Evolutionary conservation across 2,113 vertebrate genomes (phyloP).

Genomic region (Eudyptes chrysolophus): DNA sequence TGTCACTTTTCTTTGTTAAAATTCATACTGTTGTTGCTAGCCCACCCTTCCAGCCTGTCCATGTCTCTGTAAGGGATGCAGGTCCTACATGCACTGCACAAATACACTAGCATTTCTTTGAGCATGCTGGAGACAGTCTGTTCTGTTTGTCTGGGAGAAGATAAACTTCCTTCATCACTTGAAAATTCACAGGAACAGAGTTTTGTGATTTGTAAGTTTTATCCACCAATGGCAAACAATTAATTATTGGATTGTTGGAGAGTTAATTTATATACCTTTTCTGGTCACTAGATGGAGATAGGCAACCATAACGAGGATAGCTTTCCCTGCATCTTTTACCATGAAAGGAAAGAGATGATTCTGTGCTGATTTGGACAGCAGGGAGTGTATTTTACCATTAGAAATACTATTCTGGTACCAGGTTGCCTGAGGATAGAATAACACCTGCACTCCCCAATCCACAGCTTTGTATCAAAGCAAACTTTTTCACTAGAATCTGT

Average conservation of each 20-base stretch:
- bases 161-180: background rate
- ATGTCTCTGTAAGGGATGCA: background rate
- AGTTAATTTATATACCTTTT: background rate
- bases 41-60: background rate
- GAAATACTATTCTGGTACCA: conserved; percentile 8
- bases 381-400: background rate
- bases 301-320: background rate
- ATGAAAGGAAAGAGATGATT: background rate
- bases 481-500: background rate
- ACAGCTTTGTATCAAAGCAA: background rate
- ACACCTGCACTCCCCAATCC: background rate
- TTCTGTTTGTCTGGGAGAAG: background rate
- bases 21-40: background rate
- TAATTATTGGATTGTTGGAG: background rate
- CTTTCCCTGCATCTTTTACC: background rate
- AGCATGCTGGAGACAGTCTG: background rate
- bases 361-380: background rate
- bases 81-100: background rate
- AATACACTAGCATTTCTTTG: background rate
- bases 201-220: background rate
- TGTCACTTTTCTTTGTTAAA: background rate
- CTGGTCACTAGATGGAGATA: conserved; percentile 57
- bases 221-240: background rate
- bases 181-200: background rate
- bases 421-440: conserved; percentile 11